Conservation (phyloP, 2,888 invertebrate species). For the Hemicrepidius hirtus region DNA sequence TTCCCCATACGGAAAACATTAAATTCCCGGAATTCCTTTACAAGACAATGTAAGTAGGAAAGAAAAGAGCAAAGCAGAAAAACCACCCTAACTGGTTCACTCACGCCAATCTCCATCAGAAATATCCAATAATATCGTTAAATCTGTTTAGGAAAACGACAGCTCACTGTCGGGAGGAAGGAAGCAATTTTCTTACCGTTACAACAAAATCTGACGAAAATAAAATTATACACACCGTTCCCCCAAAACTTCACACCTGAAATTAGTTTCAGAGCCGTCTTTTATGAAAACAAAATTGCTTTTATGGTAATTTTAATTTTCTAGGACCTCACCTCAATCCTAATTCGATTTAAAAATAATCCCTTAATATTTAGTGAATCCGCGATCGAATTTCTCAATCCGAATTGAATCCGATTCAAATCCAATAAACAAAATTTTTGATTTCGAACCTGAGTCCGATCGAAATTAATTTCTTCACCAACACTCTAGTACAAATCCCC, state of each 20-base stretch:
- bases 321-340: too few relatives aligned
- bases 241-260: slow-evolving; percentile 4
- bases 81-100: slow-evolving; percentile 15
- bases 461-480: too few relatives aligned
- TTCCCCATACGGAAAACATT: too few relatives aligned
- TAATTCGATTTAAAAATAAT: too few relatives aligned
- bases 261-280: background rate
- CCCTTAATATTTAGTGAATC: too few relatives aligned
- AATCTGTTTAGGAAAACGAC: slow-evolving; percentile 34
- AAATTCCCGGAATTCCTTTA: too few relatives aligned
- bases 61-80: slow-evolving; percentile 4
- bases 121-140: slow-evolving; percentile 34
- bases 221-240: slow-evolving; percentile 4
- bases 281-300: background rate
- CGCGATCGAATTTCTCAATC: too few relatives aligned
- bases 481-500: too few relatives aligned
- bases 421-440: too few relatives aligned
- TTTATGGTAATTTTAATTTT: too few relatives aligned
- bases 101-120: slow-evolving; percentile 32
- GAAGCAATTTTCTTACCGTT: slow-evolving; percentile 31
- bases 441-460: too few relatives aligned
- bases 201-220: slow-evolving; percentile 16
- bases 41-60: background rate
- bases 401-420: too few relatives aligned
- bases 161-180: slow-evolving; percentile 14